These are phyloP conservation scores for Nasonia giraulti DNA, from an alignment of 1,140 invertebrate species.

Conservation along the genomic window DNA sequence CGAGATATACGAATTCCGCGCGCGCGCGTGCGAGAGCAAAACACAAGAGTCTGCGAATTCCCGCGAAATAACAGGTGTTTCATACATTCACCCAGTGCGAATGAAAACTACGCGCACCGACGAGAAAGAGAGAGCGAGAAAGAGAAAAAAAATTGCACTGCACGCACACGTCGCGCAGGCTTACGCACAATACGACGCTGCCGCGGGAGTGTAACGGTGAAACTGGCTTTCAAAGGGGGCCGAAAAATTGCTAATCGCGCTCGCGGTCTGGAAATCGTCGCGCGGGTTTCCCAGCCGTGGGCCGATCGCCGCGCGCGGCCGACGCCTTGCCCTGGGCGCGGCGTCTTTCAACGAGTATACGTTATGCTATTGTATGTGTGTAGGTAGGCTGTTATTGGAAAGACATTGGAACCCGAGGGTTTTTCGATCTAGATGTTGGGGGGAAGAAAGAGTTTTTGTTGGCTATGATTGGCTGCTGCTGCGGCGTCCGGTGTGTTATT, in stretches of 20 bases:
- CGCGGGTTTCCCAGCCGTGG: slow-evolving; percentile 8
- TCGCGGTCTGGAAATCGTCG: slow-evolving; percentile 8
- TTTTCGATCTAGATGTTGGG: too few relatives aligned
- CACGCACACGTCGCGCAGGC: background rate
- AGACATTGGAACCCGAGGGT: too few relatives aligned
- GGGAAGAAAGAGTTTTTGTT: too few relatives aligned
- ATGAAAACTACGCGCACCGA: background rate
- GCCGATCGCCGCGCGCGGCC: background rate
- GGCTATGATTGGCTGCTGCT: too few relatives aligned
- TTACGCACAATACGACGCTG: background rate
- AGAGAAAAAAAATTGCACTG: background rate
- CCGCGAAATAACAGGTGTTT: slow-evolving; percentile 12
- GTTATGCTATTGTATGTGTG: background rate
- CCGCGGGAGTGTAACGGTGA: slow-evolving; percentile 31
- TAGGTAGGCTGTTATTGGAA: background rate
- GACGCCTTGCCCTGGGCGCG: background rate
- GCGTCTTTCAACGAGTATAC: background rate
- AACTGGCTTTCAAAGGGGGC: slow-evolving; percentile 15
- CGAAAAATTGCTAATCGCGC: slow-evolving; percentile 1
- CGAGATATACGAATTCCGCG: background rate
- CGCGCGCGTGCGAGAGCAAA: background rate
- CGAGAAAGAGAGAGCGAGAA: background rate
- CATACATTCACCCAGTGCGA: background rate
- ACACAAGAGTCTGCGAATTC: background rate
- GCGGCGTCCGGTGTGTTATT: background rate